Base-by-base conservation (phyloP, 2,888 invertebrate species). In the Campopleginae sp. region DNA sequence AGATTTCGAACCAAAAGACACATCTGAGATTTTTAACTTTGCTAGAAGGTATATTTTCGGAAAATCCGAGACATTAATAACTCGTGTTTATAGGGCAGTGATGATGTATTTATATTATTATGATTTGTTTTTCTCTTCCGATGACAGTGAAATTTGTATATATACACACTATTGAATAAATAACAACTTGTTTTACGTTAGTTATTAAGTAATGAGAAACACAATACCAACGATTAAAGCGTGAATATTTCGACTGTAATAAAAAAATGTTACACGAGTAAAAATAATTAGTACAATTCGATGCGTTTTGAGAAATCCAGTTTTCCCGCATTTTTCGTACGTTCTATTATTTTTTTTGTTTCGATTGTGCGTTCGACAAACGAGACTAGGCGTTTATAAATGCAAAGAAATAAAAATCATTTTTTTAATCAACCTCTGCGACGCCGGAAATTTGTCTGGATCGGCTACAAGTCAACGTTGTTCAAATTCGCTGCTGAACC, bases 401-500 rank as follows among this genome's bases (percentile, higher is more conserved):
- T 23, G 65, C 38, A 42, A 51, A 72, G 8, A 79, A 75, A 46
- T 31, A 10, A 44, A 51, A 77, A 78, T 78, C 48, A 82, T 66
- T 38, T 38, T 38, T 10, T 7, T 65, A 42, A 23, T 61, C 8
- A 48, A 10, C 5, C 19, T 23, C 61, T 51, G 71, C 58, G 17
- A 46, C n/a, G 44, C 33, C 14, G 48, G 17, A 27, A n/a, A 74
- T 83, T 58, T 54, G 82, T 80, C 65, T 75, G 79, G 65, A n/a
- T 33, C 10, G 51, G 66, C 77, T 95, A 96, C 87, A 97, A 95
- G 89, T 97, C 97, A 14, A 97, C 96, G 90, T 97, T 97, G 91
- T 97, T 96, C 48, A 98, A 94, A 93, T 97, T 97, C 33, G 97
- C 96, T 5, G 96, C 96, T 0, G 97, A 97, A 85, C 96, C 95